Evolutionary conservation across 2,113 vertebrate genomes (phyloP).

Genomic region (Pterocles gutturalis): DNA sequence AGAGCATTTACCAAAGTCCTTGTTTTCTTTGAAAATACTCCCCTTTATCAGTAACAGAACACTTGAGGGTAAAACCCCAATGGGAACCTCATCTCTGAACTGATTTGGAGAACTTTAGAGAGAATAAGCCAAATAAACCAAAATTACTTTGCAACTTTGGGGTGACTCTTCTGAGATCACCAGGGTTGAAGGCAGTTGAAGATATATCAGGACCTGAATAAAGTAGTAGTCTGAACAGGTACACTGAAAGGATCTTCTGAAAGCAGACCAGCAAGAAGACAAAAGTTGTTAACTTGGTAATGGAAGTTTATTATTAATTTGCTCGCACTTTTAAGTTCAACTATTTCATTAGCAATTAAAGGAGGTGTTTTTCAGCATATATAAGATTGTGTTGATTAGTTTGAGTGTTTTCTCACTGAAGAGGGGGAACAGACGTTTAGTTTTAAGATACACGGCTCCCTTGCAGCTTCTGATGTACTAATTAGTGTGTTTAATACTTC

Average conservation of each 20-base stretch:
- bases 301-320: not conserved
- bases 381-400: not conserved
- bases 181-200: not conserved
- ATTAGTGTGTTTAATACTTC: conserved; percentile 13
- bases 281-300: not conserved
- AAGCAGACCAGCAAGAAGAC: not conserved
- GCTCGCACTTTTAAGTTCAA: not conserved
- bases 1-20: not conserved
- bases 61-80: too few species aligned
- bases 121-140: not conserved
- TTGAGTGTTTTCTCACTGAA: not conserved
- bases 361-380: not conserved
- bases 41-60: too few species aligned
- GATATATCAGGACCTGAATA: not conserved
- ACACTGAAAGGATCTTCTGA: not conserved
- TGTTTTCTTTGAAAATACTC: not conserved
- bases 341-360: not conserved
- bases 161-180: not conserved
- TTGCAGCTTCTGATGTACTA: conserved; percentile 4
- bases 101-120: not conserved
- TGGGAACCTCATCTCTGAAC: not conserved
- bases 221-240: not conserved
- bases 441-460: not conserved
- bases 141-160: not conserved
- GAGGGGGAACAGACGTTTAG: not conserved